Base-by-base conservation (phyloP, 2,888 invertebrate genomes). In the Lepidochitona cinerea region DNA sequence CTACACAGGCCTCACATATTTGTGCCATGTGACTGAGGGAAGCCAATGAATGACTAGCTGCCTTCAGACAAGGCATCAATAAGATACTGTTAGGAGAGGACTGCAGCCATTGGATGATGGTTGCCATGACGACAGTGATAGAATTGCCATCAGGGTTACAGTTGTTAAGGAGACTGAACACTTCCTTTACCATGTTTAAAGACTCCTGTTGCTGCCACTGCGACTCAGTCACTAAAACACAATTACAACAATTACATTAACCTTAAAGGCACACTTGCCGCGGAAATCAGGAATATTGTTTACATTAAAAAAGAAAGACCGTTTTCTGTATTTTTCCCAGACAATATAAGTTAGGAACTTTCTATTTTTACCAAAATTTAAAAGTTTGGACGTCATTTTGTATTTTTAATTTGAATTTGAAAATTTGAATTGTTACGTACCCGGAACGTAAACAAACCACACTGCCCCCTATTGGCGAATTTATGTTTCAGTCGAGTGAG, bases 41-140 rank as follows among this genome's bases (percentile, higher is more conserved):
- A 14, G 88, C 88, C 59, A 90, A 81, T 65, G 83, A 83, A 23
- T 86, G 77, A 9, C 87, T 82, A 4, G 88, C 84, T 23, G 89
- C 87, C 68, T 82, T 83, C 53, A 89, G 81, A 78, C 87, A 81
- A 0, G 89, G 89, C 41, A 85, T 78, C 70, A 90, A 79, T 18
- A 90, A 81, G 32, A 85, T 80, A 72, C 88, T 88, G 72, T 85
- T 81, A 14, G 88, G 86, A 0, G 89, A 90, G 52, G 84, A 85
- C 72, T 82, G 78, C 26, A 89, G 72, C 90, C 90, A 90, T 65
- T 86, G 81, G 35, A 83, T 74, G 54, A 89, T 75, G 32, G 85
- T 82, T 41, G 77, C 76, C 75, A 85, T 80, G 73, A 89, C 77
- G 52, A 83, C 76, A 5, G 75, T 64, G 53, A 78, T 72, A 53